Percentiles rank a stretch among this genome's conserved stretches.
Evolutionary conservation across 2,797 vertebrate species (phyloP).

Genomic region (Esox lucius): DNA sequence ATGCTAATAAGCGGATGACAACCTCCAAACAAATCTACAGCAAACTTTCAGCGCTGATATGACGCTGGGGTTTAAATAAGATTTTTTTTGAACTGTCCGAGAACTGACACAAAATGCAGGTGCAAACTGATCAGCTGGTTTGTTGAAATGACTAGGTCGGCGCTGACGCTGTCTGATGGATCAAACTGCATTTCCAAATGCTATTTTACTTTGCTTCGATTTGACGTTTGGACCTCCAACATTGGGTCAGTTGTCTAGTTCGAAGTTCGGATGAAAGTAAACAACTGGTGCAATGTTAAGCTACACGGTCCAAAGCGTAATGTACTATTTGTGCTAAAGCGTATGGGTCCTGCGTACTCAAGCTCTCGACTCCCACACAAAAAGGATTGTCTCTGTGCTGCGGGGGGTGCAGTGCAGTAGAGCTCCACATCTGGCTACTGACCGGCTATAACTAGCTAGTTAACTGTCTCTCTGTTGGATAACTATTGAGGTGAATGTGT

Average conservation of each 20-base stretch:
- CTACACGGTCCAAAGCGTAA: constrained; percentile 62
- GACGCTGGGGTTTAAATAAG: constrained; percentile 64
- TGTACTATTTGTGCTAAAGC: constrained; percentile 72
- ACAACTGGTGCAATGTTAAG: constrained; percentile 62
- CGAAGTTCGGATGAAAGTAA: constrained; percentile 70
- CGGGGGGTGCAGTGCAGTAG: constrained; percentile 61
- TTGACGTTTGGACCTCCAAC: constrained; percentile 62
- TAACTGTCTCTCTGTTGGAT: constrained; percentile 61
- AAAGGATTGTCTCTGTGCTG: constrained; percentile 62
- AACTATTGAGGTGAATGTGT: constrained; percentile 54
- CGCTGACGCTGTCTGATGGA: constrained; percentile 70
- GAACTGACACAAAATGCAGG: constrained; percentile 67
- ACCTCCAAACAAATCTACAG: constrained; percentile 62
- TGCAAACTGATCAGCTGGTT: constrained; percentile 60
- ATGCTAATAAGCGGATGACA: constrained; percentile 70
- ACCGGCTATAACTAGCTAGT: constrained; percentile 50
- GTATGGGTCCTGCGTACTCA: constrained; percentile 78
- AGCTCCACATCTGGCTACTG: constrained; percentile 72
- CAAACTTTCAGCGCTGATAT: constrained; percentile 72
- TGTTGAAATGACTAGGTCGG: constrained; percentile 70
- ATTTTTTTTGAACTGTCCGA: constrained; percentile 50
- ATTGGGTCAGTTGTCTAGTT: constrained; percentile 61
- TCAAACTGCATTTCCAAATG: constrained; percentile 72
- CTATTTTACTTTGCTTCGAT: constrained; percentile 71
- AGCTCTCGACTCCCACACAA: constrained; percentile 74